Percentiles rank a stretch among this genome's conserved stretches.
Conservation (phyloP, 2,113 vertebrate genomes). For the Erythrolamprus reginae region DNA sequence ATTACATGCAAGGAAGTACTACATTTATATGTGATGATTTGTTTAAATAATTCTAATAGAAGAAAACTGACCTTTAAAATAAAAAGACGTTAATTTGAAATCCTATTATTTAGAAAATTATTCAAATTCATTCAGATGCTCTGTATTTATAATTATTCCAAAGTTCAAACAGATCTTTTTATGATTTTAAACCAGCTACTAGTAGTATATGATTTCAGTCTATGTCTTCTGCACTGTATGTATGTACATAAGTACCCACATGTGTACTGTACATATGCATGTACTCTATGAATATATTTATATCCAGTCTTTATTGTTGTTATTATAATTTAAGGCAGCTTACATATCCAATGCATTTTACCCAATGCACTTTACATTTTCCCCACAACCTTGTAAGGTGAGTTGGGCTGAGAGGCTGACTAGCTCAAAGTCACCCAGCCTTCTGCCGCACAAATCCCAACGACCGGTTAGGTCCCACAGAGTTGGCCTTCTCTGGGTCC, state of each 20-base stretch:
- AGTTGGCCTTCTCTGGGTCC: too few relatives aligned
- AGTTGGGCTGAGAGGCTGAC: neutral
- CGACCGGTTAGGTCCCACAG: too few relatives aligned
- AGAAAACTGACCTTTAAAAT: neutral
- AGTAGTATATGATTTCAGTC: neutral
- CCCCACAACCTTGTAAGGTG: neutral
- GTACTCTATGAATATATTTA: neutral
- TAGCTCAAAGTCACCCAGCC: neutral
- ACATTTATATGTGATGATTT: conserved; percentile 5
- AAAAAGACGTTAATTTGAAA: neutral
- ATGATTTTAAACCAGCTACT: neutral
- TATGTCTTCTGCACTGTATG: neutral
- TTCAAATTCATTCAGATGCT: neutral
- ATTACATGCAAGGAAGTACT: neutral
- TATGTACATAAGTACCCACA: neutral
- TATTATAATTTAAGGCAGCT: neutral
- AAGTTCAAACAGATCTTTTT: neutral
- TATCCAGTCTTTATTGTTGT: neutral
- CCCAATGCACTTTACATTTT: too few relatives aligned
- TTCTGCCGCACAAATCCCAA: too few relatives aligned
- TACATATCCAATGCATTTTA: neutral
- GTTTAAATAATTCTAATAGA: neutral
- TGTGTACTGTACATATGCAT: neutral
- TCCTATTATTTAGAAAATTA: neutral
- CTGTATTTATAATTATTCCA: neutral